Conservation (phyloP, 2,888 invertebrate species). For the Schrankia costaestrigalis region DNA sequence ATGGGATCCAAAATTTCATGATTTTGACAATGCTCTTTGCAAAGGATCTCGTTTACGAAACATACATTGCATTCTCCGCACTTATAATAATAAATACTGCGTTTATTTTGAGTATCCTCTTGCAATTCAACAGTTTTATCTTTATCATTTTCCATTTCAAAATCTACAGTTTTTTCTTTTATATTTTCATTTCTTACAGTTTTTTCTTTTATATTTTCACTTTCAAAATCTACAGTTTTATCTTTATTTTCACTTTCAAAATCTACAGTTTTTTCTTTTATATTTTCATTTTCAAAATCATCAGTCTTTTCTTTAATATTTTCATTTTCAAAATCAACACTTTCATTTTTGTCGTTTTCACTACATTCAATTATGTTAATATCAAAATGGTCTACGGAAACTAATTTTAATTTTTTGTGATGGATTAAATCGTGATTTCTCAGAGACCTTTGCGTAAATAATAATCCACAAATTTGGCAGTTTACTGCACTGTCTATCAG, state of each 20-base stretch:
- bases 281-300: neutral
- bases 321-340: too few relatives aligned
- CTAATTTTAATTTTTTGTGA: too few relatives aligned
- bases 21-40: conserved; percentile 38
- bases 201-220: neutral
- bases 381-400: too few relatives aligned
- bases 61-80: conserved; percentile 50
- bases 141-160: neutral
- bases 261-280: neutral
- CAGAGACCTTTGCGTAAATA: too few relatives aligned
- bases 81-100: conserved; percentile 24
- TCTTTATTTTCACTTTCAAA: neutral
- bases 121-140: neutral
- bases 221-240: neutral
- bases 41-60: conserved; percentile 36
- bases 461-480: too few relatives aligned
- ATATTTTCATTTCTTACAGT: neutral
- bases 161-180: neutral
- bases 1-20: conserved; percentile 41
- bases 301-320: neutral
- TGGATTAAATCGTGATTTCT: too few relatives aligned
- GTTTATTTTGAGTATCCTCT: neutral
- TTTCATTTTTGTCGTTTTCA: neutral
- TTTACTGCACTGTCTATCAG: too few relatives aligned
- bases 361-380: too few relatives aligned